Evolutionary conservation across 2,888 invertebrate species (phyloP), one percentile per base, ranked within the genome.

Genomic region (Tachina grossa): DNA sequence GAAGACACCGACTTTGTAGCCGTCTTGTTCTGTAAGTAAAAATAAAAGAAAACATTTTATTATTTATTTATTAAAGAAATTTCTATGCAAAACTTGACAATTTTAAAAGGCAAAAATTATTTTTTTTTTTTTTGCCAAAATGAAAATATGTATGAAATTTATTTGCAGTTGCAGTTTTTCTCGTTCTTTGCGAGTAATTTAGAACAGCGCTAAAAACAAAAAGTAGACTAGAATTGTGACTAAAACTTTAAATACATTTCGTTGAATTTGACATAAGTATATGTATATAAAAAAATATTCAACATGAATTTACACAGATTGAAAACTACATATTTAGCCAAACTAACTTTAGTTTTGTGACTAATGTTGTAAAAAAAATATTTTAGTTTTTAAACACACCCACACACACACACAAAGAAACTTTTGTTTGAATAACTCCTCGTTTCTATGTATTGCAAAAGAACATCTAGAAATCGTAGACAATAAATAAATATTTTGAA

Each of bases 1-100:
- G 97, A 97, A 92, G 97, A 98, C 89, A 97, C 97, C 39, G 96
- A 97, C 89, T 98, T 96, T 92, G 97, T 98, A 88, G 98, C 98
- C 79, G 98, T 98, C 89, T 94, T 98, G 90, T 98, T 98, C 94
- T 98, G 98, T 98, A 95, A 97, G 98, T 97, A 94, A 31, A 31
- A 6, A 31, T 3, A 31, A 31, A 31, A 89, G 88, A 87, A 87
- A 85, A 57, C 66, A 72, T 63, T 11, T 81, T 83, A n/a, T 39
- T 47, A 47, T 43, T 59, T 57, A 4, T 13, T 16, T 41, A 19
- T 31, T 22, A 22, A 10, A 55, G 19, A 16, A 4, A 43, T 41
- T 49, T 65, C 43, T 45, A 41, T 43, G 14, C 10, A 22, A 41
- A 61, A 49, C 68, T 63, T 9, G 43, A 57, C 57, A 10, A 74